Conservation (phyloP, 2,797 vertebrate species). For the Galaxias olidus region DNA sequence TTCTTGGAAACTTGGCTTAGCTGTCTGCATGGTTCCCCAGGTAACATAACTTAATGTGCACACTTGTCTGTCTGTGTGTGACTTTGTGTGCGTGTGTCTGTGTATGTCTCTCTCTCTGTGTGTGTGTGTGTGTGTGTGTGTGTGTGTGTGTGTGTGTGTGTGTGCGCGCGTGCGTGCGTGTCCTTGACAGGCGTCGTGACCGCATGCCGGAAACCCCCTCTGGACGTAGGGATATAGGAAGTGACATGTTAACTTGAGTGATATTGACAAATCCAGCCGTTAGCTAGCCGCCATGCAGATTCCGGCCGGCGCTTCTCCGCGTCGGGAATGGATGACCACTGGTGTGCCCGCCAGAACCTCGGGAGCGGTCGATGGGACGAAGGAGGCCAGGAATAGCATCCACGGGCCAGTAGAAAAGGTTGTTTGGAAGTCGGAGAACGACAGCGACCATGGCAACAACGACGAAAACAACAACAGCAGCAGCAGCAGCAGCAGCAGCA, state of each 20-base stretch:
- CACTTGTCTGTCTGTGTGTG: not conserved
- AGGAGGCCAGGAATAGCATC: not conserved
- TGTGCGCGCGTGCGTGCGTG: not conserved
- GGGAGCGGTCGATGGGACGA: constrained; percentile 6
- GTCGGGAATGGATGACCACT: constrained; percentile 24
- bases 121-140: not conserved
- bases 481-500: too few species aligned
- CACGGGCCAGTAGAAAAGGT: not conserved
- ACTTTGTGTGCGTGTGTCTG: not conserved
- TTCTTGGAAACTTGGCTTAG: constrained; percentile 40
- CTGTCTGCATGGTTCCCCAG: constrained; percentile 48
- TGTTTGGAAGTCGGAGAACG: not conserved
- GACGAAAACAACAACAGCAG: too few species aligned
- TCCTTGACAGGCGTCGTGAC: constrained; percentile 14
- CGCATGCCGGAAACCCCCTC: not conserved
- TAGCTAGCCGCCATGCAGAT: constrained; percentile 26
- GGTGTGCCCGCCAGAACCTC: constrained; percentile 25
- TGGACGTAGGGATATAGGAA: constrained; percentile 27
- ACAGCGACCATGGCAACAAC: not conserved
- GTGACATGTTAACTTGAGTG: constrained; percentile 50
- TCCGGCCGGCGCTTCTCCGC: constrained; percentile 10
- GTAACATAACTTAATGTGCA: constrained; percentile 37
- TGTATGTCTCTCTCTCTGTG: not conserved
- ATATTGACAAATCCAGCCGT: constrained; percentile 46
- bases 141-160: not conserved